phyloP scores from a whole-genome alignment of 2,797 vertebrate genomes.

The Rallus crepitans region DNA sequence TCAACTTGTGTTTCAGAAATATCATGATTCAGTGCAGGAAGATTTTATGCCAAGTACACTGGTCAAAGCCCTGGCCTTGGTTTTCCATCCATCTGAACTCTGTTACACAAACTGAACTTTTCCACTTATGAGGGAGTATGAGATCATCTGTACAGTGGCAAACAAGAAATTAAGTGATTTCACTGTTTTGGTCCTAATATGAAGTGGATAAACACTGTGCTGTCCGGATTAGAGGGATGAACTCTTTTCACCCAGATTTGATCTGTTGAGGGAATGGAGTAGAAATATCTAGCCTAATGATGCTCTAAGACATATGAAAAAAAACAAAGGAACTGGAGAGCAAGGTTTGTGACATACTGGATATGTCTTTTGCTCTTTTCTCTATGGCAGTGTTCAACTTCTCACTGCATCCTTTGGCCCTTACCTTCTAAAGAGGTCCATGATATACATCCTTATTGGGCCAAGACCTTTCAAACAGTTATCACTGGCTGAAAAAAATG shows the following conservation, averaged over 20 bases:
- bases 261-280: background rate
- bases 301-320: background rate
- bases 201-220: background rate
- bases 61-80: background rate
- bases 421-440: background rate
- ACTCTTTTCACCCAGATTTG: background rate
- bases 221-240: background rate
- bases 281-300: background rate
- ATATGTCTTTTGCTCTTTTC: background rate
- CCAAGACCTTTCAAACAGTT: background rate
- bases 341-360: background rate
- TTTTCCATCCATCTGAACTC: background rate
- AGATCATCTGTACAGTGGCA: background rate
- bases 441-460: background rate
- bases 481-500: background rate
- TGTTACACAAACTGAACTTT: background rate
- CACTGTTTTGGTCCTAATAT: background rate
- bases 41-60: background rate
- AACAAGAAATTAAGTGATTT: background rate
- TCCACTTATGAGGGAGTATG: background rate
- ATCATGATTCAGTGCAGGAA: background rate
- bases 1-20: background rate
- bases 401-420: background rate
- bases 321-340: background rate
- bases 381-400: background rate